Conservation (phyloP, 2,888 invertebrate genomes). For the Hanleya hanleyi region DNA sequence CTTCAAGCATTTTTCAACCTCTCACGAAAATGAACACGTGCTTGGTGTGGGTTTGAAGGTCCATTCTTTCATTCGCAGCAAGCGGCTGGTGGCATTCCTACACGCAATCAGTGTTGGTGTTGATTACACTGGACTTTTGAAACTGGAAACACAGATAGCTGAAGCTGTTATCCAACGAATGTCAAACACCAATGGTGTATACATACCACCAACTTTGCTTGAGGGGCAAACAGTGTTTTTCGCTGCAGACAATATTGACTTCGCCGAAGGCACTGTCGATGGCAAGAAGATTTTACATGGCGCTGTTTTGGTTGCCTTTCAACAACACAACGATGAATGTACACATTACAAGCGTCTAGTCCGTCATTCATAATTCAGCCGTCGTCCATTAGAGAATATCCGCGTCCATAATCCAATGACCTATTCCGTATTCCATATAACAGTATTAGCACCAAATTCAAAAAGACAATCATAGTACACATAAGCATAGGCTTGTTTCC, state of each 20-base stretch:
- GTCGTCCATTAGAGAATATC: too few relatives aligned
- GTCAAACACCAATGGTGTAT: constrained; percentile 13
- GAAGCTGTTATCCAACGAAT: constrained; percentile 29
- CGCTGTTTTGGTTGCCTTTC: constrained; percentile 15
- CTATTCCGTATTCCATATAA: too few relatives aligned
- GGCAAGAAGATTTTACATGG: constrained; percentile 27
- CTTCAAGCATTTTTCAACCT: not conserved
- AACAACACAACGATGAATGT: not conserved
- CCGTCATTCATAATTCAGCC: too few relatives aligned
- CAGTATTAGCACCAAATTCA: too few relatives aligned
- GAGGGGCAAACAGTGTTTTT: constrained; percentile 13
- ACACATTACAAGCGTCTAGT: too few relatives aligned
- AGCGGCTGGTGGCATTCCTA: constrained; percentile 12
- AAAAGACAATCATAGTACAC: too few relatives aligned
- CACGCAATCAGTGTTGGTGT: not conserved
- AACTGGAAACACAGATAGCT: constrained; percentile 17
- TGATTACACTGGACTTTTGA: not conserved
- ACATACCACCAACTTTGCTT: not conserved
- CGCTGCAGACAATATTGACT: constrained; percentile 23
- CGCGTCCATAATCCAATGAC: too few relatives aligned
- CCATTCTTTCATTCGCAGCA: constrained; percentile 19
- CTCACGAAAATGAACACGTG: not conserved
- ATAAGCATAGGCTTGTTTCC: too few relatives aligned
- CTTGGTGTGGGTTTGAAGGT: constrained; percentile 23
- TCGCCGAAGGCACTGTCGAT: constrained; percentile 27